Conservation (phyloP, 2,888 invertebrate species). For the Apamea monoglypha region DNA sequence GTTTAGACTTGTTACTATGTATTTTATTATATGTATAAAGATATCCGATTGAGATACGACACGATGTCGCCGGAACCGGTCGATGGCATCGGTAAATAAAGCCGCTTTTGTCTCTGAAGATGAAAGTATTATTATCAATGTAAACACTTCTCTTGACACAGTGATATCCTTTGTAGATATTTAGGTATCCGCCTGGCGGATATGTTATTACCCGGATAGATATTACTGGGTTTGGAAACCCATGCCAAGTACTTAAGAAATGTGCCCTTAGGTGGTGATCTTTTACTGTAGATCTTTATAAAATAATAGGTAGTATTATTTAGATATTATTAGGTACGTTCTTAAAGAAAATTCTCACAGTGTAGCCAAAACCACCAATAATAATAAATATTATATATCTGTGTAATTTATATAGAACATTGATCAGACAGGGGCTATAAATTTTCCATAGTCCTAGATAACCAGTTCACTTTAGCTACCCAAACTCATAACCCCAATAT, state of each 20-base stretch:
- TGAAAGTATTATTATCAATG: conserved; percentile 1
- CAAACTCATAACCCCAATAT: no score
- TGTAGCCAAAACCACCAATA: neutral
- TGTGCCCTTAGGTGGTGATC: neutral
- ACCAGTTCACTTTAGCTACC: no score
- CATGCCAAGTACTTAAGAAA: neutral
- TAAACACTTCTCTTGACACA: neutral
- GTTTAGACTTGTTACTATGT: neutral
- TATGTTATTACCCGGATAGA: neutral
- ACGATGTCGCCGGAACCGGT: neutral
- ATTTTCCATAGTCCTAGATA: no score
- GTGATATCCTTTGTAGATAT: neutral
- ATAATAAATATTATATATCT: no score
- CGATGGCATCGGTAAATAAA: conserved; percentile 11
- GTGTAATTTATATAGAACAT: no score
- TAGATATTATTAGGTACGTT: neutral
- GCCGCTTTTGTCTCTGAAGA: neutral
- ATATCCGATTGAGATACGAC: neutral
- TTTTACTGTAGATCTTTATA: neutral
- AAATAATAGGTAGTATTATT: no score
- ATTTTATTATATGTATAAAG: neutral
- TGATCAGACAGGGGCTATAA: no score
- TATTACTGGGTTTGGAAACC: neutral
- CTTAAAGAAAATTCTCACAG: neutral
- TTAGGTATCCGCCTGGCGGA: neutral